A percentile compares a stretch with the other conserved stretches of the same genome.
Evolutionary conservation across 64 coral and sea anemone genomes (phyloP).

Genomic region (Actinia equina): DNA sequence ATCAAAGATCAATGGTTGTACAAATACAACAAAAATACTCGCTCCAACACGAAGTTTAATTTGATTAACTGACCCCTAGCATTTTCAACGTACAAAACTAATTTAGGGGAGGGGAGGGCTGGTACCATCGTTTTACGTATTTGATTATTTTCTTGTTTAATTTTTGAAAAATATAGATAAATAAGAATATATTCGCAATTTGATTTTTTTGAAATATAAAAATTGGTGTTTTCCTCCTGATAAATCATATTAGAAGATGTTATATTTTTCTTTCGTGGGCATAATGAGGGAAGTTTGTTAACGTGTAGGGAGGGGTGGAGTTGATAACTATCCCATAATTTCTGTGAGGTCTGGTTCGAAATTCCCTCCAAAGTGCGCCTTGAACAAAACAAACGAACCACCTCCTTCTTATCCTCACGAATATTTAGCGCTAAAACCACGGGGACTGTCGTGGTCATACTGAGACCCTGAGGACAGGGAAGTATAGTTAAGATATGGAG

Average conservation of each 20-base stretch:
- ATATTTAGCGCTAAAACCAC: constrained; percentile 25
- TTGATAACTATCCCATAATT: constrained; percentile 39
- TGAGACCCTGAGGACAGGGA: not conserved
- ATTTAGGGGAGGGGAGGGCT: not conserved
- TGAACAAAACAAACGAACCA: constrained; percentile 6
- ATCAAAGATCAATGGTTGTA: not conserved
- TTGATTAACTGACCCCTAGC: not conserved
- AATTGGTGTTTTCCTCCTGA: too few relatives aligned
- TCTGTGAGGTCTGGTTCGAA: constrained; percentile 39
- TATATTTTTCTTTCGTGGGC: not conserved
- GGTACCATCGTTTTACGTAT: not conserved
- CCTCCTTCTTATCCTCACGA: constrained; percentile 15
- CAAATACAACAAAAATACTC: not conserved
- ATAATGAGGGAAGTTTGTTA: not conserved
- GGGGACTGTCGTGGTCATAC: constrained; percentile 20
- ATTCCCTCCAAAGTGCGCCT: constrained; percentile 56
- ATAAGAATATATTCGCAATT: too few relatives aligned
- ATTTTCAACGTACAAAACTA: not conserved
- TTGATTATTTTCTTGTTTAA: not conserved
- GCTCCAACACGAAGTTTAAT: not conserved
- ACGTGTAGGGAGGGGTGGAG: not conserved
- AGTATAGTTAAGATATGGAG: not conserved
- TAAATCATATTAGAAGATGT: not conserved
- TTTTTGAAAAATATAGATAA: not conserved
- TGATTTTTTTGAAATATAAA: too few relatives aligned